phyloP scores from a whole-genome alignment of 2,797 vertebrate genomes.

The Fistularia commersonii region DNA sequence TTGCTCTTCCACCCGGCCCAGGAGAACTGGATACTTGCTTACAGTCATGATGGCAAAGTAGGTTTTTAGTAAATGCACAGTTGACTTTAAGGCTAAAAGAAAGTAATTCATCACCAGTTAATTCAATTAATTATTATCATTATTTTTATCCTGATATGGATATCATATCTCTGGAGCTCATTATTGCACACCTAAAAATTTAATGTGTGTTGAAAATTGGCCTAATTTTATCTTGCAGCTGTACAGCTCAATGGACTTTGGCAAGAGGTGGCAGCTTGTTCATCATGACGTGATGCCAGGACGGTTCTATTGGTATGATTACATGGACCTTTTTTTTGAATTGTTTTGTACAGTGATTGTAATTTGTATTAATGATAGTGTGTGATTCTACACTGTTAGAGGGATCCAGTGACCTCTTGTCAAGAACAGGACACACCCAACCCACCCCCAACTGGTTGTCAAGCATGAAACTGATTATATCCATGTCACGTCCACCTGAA shows the following conservation, averaged over 20 bases:
- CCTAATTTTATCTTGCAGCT: slow-evolving; percentile 74
- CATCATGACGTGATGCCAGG: slow-evolving; percentile 91
- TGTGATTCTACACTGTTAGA: slow-evolving; percentile 17
- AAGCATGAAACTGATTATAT: slow-evolving; percentile 37
- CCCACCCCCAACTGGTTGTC: slow-evolving; percentile 8
- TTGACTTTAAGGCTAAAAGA: background rate
- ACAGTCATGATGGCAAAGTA: slow-evolving; percentile 94
- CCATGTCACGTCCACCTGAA: slow-evolving; percentile 47
- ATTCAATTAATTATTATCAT: too few relatives aligned
- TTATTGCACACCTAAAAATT: slow-evolving; percentile 8
- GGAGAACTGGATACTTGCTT: slow-evolving; percentile 95
- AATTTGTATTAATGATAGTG: slow-evolving; percentile 49
- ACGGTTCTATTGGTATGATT: slow-evolving; percentile 93
- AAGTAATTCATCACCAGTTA: too few relatives aligned
- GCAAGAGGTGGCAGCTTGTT: slow-evolving; percentile 91
- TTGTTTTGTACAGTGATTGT: slow-evolving; percentile 32
- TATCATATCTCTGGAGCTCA: slow-evolving; percentile 4
- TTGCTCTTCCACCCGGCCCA: slow-evolving; percentile 92
- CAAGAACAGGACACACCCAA: slow-evolving; percentile 28
- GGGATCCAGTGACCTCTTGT: slow-evolving; percentile 45
- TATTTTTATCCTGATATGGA: background rate
- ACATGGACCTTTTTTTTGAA: slow-evolving; percentile 19
- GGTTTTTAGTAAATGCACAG: slow-evolving; percentile 19
- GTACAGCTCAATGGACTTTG: slow-evolving; percentile 94
- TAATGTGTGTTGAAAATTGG: background rate